Conservation (phyloP, 2,797 vertebrate species). For the Eleutherodactylus coqui region DNA sequence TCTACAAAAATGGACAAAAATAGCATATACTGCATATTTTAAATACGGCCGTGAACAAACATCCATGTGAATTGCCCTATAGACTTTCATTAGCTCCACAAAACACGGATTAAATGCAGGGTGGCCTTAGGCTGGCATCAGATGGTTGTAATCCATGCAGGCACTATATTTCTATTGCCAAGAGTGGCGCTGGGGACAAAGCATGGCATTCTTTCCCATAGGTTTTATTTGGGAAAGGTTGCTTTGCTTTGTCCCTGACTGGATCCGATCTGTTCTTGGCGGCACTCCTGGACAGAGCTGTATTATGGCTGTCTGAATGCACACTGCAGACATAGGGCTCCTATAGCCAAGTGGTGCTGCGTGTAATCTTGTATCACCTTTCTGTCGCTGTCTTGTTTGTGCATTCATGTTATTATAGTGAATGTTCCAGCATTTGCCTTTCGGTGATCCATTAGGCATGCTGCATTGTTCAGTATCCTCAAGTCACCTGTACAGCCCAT, state of each 20-base stretch:
- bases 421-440: slow-evolving; percentile 6
- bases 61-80: no score
- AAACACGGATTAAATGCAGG: no score
- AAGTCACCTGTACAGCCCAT: neutral
- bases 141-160: neutral
- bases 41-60: no score
- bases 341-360: neutral
- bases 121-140: no score
- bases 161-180: neutral
- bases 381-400: neutral
- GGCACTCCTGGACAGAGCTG: neutral
- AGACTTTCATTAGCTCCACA: no score
- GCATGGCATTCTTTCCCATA: neutral
- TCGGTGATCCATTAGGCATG: neutral
- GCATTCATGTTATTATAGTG: slow-evolving; percentile 21
- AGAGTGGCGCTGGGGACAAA: no score
- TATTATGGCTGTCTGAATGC: neutral
- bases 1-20: no score
- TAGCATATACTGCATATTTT: no score
- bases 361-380: neutral
- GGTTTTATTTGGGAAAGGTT: no score
- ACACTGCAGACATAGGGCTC: neutral
- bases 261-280: neutral
- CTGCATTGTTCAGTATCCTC: slow-evolving; percentile 17
- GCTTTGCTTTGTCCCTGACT: neutral